A percentile compares a stretch with the other conserved stretches of the same genome.
These are phyloP conservation scores for Tarsius wallacei DNA, from an alignment of 2,797 vertebrate genomes.

Conservation along the genomic window DNA sequence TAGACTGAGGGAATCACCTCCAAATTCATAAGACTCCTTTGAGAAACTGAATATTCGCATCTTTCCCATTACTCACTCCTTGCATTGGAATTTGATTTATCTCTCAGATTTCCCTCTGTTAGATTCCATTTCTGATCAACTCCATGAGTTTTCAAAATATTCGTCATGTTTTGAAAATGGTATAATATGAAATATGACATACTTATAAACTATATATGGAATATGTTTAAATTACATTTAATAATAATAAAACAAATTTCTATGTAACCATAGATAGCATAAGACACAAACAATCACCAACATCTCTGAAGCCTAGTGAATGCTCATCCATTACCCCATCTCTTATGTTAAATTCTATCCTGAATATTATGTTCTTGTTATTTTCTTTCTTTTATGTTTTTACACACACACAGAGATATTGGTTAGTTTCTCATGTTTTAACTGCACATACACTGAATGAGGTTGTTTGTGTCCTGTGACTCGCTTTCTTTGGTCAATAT, in stretches of 20 bases:
- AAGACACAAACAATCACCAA: background rate
- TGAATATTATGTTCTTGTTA: slow-evolving; percentile 31
- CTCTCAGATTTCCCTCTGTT: slow-evolving; percentile 30
- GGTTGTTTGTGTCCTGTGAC: background rate
- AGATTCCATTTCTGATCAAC: slow-evolving; percentile 17
- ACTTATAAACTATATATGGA: background rate
- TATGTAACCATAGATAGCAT: background rate
- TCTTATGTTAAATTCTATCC: too few species aligned
- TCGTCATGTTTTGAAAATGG: slow-evolving; percentile 41
- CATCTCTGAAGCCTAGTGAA: background rate
- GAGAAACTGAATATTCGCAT: slow-evolving; percentile 19
- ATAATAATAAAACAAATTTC: slow-evolving; percentile 34
- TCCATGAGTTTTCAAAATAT: background rate
- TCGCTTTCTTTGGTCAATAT: slow-evolving; percentile 49
- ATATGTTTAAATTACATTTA: background rate
- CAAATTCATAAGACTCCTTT: background rate
- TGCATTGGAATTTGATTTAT: background rate
- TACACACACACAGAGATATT: background rate
- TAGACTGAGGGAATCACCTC: background rate
- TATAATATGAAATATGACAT: slow-evolving; percentile 6
- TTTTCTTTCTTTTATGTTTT: slow-evolving; percentile 65
- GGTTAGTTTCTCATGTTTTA: slow-evolving; percentile 45
- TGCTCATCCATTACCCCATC: background rate
- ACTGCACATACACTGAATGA: slow-evolving; percentile 27
- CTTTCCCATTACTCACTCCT: slow-evolving; percentile 4